These are phyloP conservation scores for Philereme transversata DNA, from an alignment of 2,888 invertebrate genomes.

Conservation along the genomic window DNA sequence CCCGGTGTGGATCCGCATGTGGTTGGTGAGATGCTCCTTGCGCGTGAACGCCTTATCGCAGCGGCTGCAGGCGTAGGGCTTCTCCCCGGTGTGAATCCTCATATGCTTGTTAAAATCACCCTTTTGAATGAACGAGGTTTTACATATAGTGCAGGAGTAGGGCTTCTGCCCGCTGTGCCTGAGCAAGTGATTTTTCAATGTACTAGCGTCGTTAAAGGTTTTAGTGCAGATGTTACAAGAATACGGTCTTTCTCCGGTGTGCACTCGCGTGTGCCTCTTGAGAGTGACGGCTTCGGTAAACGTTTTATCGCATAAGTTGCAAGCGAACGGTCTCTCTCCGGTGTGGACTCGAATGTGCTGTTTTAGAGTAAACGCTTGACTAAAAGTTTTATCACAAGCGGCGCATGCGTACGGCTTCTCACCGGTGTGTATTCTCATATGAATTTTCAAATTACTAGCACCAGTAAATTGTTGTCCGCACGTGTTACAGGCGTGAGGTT, in stretches of 20 bases:
- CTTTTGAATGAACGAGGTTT: neutral
- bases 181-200: neutral
- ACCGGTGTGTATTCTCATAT: neutral
- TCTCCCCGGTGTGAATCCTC: conserved; percentile 3
- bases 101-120: conserved; percentile 4
- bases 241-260: conserved; percentile 16
- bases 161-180: conserved; percentile 16
- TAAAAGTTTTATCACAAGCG: neutral
- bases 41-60: conserved; percentile 1
- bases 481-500: neutral
- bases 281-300: neutral
- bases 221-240: conserved; percentile 6
- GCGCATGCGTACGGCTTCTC: neutral
- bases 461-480: neutral
- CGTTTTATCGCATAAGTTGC: conserved; percentile 1
- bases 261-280: conserved; percentile 1
- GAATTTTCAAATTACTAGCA: neutral
- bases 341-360: conserved; percentile 1
- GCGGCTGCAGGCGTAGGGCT: neutral
- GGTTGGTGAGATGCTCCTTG: conserved; percentile 1
- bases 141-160: conserved; percentile 2
- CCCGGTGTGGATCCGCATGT: conserved; percentile 9
- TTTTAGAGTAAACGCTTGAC: neutral
- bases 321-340: neutral
- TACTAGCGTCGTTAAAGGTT: neutral